Conservation (phyloP, 2,888 invertebrate genomes). For the Netelia melanura region DNA sequence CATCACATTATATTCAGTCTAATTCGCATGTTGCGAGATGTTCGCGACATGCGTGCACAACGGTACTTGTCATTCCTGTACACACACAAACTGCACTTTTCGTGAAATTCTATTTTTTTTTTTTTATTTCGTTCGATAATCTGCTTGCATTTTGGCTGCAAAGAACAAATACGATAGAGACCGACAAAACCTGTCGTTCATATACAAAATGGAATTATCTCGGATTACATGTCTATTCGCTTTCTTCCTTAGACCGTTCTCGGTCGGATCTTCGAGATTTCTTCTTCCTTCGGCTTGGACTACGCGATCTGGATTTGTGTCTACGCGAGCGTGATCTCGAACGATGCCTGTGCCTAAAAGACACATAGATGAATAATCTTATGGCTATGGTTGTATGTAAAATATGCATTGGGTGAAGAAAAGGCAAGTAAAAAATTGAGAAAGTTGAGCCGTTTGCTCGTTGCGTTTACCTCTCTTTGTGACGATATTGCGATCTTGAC, state of each 20-base stretch:
- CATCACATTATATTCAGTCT: conserved; percentile 25
- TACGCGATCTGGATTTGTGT: conserved; percentile 90
- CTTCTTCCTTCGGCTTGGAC: conserved; percentile 90
- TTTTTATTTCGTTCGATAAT: conserved; percentile 18
- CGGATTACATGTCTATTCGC: conserved; percentile 85
- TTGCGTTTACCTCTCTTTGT: conserved; percentile 85
- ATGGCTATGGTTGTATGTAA: conserved; percentile 3
- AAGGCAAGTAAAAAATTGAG: background rate
- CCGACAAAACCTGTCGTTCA: conserved; percentile 42
- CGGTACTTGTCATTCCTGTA: conserved; percentile 43
- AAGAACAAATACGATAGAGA: conserved; percentile 29
- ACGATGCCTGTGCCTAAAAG: conserved; percentile 82
- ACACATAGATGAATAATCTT: background rate
- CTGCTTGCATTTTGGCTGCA: conserved; percentile 13
- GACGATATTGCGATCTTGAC: conserved; percentile 88
- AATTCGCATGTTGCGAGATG: conserved; percentile 31
- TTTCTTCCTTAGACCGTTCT: conserved; percentile 88
- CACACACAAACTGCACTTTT: conserved; percentile 34
- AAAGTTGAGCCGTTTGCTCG: conserved; percentile 11
- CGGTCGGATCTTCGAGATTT: conserved; percentile 89
- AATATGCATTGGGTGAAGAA: background rate
- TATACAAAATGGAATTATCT: conserved; percentile 58
- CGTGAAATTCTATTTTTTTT: conserved; percentile 36
- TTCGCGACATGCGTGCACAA: conserved; percentile 5
- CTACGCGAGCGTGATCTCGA: conserved; percentile 87